A percentile compares a stretch with the other conserved stretches of the same genome.
phyloP scores from a whole-genome alignment of 1,140 invertebrate genomes.

The Triops cancriformis region DNA sequence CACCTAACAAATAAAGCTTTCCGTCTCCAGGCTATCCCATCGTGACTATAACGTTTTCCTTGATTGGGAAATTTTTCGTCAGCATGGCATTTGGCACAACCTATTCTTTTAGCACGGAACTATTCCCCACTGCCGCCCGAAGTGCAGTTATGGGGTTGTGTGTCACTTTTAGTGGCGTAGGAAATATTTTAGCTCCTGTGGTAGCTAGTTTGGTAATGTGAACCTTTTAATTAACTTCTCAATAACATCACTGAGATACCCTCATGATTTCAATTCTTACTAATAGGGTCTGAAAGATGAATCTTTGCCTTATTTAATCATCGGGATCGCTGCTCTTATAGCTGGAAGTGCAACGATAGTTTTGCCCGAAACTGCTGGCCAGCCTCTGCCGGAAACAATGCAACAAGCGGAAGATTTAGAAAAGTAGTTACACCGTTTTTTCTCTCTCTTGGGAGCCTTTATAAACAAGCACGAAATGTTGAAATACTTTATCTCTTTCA shows the following conservation, averaged over 20 bases:
- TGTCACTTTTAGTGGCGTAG: constrained; percentile 21
- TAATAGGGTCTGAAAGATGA: neutral
- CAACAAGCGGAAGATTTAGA: constrained; percentile 32
- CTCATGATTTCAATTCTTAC: neutral
- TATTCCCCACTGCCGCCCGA: constrained; percentile 28
- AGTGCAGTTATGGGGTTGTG: constrained; percentile 24
- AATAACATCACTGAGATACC: neutral
- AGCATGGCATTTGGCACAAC: constrained; percentile 39
- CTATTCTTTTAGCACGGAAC: constrained; percentile 33
- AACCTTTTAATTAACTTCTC: neutral
- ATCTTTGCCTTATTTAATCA: constrained; percentile 27
- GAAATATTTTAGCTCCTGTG: constrained; percentile 27
- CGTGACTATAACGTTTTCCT: constrained; percentile 32
- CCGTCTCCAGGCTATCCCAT: constrained; percentile 25
- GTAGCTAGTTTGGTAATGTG: constrained; percentile 25
- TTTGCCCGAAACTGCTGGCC: constrained; percentile 34
- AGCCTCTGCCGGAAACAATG: constrained; percentile 34
- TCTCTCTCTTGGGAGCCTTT: too few relatives aligned
- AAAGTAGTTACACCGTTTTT: constrained; percentile 22
- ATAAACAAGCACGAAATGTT: too few relatives aligned
- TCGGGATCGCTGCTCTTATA: constrained; percentile 32
- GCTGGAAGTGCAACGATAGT: constrained; percentile 27
- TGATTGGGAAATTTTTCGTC: constrained; percentile 42
- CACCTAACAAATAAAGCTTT: too few relatives aligned
- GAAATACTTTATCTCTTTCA: neutral